Evolutionary conservation across 2,113 vertebrate genomes (phyloP).

Genomic region (Podilymbus podiceps): DNA sequence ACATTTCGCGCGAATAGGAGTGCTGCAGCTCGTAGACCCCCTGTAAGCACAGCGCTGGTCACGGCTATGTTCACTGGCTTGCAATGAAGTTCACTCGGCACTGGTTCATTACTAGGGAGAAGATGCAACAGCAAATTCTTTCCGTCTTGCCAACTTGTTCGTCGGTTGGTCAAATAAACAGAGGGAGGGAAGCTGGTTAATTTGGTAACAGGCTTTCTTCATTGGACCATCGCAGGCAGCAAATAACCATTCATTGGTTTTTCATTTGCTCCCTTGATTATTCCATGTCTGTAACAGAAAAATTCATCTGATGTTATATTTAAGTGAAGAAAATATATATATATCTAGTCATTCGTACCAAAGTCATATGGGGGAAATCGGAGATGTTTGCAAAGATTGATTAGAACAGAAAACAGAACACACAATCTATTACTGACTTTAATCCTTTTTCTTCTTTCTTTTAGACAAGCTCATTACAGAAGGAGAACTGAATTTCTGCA

Average conservation of each 20-base stretch:
- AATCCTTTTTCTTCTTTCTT: constrained; percentile 49
- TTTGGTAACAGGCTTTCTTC: neutral
- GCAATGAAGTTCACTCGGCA: neutral
- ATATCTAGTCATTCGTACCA: neutral
- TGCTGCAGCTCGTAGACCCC: neutral
- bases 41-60: neutral
- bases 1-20: neutral
- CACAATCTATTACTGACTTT: neutral
- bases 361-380: neutral
- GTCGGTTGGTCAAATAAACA: neutral
- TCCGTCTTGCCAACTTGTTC: neutral
- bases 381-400: neutral
- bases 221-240: neutral
- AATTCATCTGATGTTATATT: neutral
- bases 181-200: neutral
- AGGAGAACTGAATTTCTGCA: constrained; percentile 47
- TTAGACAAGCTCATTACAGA: constrained; percentile 50
- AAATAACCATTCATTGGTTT: neutral
- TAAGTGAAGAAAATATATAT: neutral
- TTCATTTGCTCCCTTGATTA: neutral
- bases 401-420: constrained; percentile 32
- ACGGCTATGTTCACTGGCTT: neutral
- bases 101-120: neutral
- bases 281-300: neutral
- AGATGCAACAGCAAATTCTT: neutral